Evolutionary conservation across 2,113 vertebrate species (phyloP), one percentile per base, ranked within the genome.

Genomic region (Macaca mulatta): DNA sequence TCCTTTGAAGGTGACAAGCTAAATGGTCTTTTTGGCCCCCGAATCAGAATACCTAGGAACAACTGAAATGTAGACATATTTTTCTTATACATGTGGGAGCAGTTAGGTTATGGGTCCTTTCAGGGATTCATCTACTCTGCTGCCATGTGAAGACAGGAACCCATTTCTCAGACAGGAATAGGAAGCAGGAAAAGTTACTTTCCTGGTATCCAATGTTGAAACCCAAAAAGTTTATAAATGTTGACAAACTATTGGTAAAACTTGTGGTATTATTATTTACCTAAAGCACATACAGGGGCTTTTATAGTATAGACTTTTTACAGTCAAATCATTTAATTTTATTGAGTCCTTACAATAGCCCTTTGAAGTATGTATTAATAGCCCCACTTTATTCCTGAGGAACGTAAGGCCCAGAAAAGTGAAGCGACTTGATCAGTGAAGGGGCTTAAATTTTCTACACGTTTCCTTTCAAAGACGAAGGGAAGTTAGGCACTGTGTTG

Each of bases 401-500:
- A 72, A 43, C 4, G 11, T 40, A 43, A 55, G 48, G 25, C 40
- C 43, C 38, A 90, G 80, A 84, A 81, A 89, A 95, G 83, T 57
- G 35, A 84, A 22, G 6, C 22, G 30, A 48, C 35, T 59, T 89
- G 67, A 25, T 18, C 30, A 90, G 32, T 84, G 61, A 75, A 94
- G 88, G 80, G 57, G 67, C 59, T 97, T 81, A n/a, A 52, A 83
- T 61, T 43, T 5, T 11, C 0, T 52, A 2, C 3, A 5, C n/a
- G 35, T 95, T 79, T 96, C 45, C 69, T 95, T 97, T 89, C 22
- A 52, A 87, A 86, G 78, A 85, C 90, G 38, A 50, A 95, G 80
- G 88, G 83, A 95, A 78, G 7, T n/a, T 5, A 22, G 75, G 17
- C 17, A 79, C 48, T 50, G 0, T 72, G 12, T 79, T 79, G 70